Percentiles rank a stretch among this genome's conserved stretches.
phyloP scores from a whole-genome alignment of 2,113 vertebrate genomes.

The Sceloporus tristichus region DNA sequence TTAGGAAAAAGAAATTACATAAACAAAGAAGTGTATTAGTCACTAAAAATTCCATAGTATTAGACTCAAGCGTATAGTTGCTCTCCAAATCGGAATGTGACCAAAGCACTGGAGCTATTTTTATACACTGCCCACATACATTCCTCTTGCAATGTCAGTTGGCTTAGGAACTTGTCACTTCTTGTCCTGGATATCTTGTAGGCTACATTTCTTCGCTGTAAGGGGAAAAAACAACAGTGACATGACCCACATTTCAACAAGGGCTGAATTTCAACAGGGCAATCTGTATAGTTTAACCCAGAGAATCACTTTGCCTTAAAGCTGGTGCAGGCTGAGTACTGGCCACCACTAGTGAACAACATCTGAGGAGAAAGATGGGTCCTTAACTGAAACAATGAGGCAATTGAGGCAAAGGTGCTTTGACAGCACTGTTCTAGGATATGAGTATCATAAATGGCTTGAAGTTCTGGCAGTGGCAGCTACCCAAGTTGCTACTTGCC shows the following conservation, averaged over 20 bases:
- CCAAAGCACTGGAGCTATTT: slow-evolving; percentile 28
- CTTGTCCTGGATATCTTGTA: slow-evolving; percentile 9
- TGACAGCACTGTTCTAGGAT: neutral
- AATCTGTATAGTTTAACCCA: neutral
- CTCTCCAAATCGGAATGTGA: slow-evolving; percentile 21
- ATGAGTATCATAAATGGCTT: too few species aligned
- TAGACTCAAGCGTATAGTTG: slow-evolving; percentile 20
- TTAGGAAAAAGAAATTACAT: slow-evolving; percentile 8
- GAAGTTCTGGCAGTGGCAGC: neutral
- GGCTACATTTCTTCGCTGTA: neutral
- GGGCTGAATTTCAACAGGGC: neutral
- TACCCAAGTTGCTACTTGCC: neutral
- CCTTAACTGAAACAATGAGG: neutral
- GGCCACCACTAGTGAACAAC: too few species aligned
- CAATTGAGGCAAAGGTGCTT: neutral
- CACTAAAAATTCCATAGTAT: slow-evolving; percentile 23
- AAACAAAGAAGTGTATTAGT: neutral
- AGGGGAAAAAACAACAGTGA: neutral
- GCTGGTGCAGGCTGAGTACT: neutral
- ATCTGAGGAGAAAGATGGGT: neutral
- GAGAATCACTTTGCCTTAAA: neutral
- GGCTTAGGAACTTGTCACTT: slow-evolving; percentile 19
- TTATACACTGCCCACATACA: slow-evolving; percentile 31
- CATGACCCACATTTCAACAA: neutral
- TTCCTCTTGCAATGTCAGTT: slow-evolving; percentile 22